A percentile compares a stretch with the other conserved stretches of the same genome.
phyloP scores from a whole-genome alignment of 2,888 invertebrate genomes.

The Antheraea yamamai region DNA sequence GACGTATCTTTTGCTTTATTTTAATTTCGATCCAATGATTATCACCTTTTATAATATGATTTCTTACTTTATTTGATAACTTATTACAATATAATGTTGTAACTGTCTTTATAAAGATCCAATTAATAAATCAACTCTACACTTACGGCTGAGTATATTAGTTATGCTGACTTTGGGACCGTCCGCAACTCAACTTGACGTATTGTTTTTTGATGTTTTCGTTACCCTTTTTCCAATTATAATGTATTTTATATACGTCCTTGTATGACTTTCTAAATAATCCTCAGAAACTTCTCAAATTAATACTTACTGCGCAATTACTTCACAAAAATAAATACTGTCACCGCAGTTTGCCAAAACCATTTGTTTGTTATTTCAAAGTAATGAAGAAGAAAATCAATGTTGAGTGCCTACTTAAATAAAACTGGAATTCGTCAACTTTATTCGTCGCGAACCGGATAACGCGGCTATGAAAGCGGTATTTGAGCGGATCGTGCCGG shows the following conservation, averaged over 20 bases:
- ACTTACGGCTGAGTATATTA: no score
- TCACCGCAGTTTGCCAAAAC: not conserved
- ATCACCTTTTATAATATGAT: not conserved
- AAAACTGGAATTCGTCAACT: not conserved
- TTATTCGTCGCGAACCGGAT: conserved; percentile 4
- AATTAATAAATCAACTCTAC: no score
- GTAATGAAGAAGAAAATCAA: not conserved
- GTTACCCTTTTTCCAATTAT: no score
- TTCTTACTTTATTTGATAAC: not conserved
- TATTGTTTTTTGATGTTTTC: no score
- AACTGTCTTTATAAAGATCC: no score
- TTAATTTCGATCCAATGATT: no score
- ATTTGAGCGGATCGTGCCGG: not conserved
- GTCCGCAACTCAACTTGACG: no score
- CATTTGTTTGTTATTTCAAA: not conserved
- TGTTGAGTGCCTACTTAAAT: conserved; percentile 4
- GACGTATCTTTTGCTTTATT: no score
- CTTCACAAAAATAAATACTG: not conserved
- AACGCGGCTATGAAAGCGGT: not conserved
- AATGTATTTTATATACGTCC: no score
- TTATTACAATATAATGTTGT: not conserved
- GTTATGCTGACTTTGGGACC: no score
- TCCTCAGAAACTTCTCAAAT: not conserved
- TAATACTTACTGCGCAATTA: not conserved
- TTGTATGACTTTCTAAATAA: no score